A percentile compares a stretch with the other conserved stretches of the same genome.
These are phyloP conservation scores for Lepidocolaptes lacrymiger DNA, from an alignment of 2,797 vertebrate species.

Conservation along the genomic window DNA sequence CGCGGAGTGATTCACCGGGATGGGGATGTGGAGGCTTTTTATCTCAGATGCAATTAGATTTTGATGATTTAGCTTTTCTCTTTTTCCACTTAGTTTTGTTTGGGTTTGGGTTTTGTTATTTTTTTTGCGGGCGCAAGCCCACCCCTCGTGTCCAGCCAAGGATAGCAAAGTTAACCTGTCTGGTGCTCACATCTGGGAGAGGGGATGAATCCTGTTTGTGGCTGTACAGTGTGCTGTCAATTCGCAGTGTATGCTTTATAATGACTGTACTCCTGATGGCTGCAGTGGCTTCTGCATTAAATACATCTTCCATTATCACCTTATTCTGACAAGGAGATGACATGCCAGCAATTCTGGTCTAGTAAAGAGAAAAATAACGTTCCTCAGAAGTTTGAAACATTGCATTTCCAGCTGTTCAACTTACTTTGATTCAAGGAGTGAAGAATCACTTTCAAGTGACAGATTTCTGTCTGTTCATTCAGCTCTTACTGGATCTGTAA, in stretches of 20 bases:
- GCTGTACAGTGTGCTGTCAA: not conserved
- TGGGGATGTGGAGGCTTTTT: not conserved
- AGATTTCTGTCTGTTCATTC: not conserved
- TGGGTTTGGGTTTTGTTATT: not conserved
- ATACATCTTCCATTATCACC: not conserved
- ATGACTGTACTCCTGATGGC: not conserved
- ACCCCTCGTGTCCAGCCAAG: not conserved
- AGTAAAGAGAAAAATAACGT: not conserved
- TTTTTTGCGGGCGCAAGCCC: not conserved
- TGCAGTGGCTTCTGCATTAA: not conserved
- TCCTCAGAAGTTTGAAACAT: not conserved
- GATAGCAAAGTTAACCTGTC: not conserved
- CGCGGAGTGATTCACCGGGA: not conserved
- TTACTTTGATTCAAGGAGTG: not conserved
- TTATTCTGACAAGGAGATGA: not conserved
- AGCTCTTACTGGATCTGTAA: not conserved
- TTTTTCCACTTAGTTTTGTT: not conserved
- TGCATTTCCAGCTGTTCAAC: not conserved
- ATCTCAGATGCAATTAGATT: not conserved
- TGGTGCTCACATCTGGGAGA: not conserved
- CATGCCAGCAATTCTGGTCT: not conserved
- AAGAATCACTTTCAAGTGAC: not conserved
- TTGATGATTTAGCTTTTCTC: not conserved
- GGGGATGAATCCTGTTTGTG: not conserved
- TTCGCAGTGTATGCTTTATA: not conserved